A percentile compares a stretch with the other conserved stretches of the same genome.
phyloP scores from a whole-genome alignment of 2,797 vertebrate species.

The Gambelia wislizenii region DNA sequence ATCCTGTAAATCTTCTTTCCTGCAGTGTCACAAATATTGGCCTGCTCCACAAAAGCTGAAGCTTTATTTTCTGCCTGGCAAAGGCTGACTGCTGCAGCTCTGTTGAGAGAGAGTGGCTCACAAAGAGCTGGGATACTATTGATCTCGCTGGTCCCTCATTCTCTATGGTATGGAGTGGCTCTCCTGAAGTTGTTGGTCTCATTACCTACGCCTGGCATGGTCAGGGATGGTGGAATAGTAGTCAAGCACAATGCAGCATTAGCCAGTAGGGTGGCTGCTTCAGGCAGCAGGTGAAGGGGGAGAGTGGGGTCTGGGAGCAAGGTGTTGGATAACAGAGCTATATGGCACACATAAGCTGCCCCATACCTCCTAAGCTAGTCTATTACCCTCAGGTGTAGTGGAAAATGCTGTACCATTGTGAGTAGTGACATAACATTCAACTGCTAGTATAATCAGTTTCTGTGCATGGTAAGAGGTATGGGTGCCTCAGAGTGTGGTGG shows the following conservation, averaged over 20 bases:
- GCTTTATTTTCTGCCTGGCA: not conserved
- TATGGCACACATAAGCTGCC: not conserved
- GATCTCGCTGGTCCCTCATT: too few species aligned
- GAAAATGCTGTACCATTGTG: not conserved
- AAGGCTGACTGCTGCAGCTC: not conserved
- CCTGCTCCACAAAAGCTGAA: not conserved
- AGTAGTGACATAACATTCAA: not conserved
- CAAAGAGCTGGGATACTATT: not conserved
- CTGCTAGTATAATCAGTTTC: too few species aligned
- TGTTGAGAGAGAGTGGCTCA: not conserved
- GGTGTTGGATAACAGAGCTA: not conserved
- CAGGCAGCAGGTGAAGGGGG: not conserved
- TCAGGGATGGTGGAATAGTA: not conserved
- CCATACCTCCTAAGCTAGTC: not conserved
- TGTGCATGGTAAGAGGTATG: too few species aligned
- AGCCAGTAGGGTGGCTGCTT: not conserved
- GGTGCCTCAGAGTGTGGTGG: too few species aligned
- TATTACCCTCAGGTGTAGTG: not conserved
- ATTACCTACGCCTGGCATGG: not conserved
- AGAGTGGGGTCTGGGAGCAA: not conserved
- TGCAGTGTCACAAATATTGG: slow-evolving; percentile 8
- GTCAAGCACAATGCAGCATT: not conserved
- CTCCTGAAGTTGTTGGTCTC: not conserved
- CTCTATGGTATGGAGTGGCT: not conserved
- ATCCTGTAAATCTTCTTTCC: slow-evolving; percentile 25